Conservation (phyloP, 2,888 invertebrate species). For the Mycalesis mineus region DNA sequence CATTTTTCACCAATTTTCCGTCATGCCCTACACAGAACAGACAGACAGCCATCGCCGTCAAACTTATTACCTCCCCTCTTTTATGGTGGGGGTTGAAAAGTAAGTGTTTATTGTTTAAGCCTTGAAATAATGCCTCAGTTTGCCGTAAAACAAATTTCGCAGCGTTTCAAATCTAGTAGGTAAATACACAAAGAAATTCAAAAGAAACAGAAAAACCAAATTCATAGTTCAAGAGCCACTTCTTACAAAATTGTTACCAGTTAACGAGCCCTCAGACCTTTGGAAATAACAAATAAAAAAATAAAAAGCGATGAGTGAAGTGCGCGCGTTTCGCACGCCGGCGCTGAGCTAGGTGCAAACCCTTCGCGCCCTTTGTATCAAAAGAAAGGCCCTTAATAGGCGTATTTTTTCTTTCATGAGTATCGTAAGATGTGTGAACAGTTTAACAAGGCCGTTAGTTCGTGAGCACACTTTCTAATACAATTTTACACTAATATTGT, state of each 20-base stretch:
- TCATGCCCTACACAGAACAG: no score
- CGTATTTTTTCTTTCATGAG: slow-evolving; percentile 14
- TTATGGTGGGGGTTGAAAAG: no score
- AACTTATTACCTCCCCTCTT: no score
- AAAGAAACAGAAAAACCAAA: background rate
- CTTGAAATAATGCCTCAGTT: no score
- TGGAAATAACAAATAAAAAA: background rate
- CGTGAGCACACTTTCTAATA: background rate
- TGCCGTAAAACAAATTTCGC: no score
- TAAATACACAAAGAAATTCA: no score
- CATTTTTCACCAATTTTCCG: no score
- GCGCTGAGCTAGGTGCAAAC: slow-evolving; percentile 11
- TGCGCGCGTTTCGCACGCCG: background rate
- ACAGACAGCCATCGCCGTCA: no score
- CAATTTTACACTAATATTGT: no score
- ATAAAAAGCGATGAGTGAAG: slow-evolving; percentile 4
- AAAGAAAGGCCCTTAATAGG: slow-evolving; percentile 12
- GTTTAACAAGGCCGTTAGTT: background rate
- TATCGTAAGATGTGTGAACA: slow-evolving; percentile 7
- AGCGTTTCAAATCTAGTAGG: no score
- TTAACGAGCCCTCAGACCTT: background rate
- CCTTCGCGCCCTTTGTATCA: slow-evolving; percentile 12
- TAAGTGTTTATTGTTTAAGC: no score
- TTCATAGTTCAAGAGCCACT: background rate
- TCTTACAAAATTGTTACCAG: background rate